phyloP scores from a whole-genome alignment of 2,113 vertebrate species.

The Mohoua ochrocephala region DNA sequence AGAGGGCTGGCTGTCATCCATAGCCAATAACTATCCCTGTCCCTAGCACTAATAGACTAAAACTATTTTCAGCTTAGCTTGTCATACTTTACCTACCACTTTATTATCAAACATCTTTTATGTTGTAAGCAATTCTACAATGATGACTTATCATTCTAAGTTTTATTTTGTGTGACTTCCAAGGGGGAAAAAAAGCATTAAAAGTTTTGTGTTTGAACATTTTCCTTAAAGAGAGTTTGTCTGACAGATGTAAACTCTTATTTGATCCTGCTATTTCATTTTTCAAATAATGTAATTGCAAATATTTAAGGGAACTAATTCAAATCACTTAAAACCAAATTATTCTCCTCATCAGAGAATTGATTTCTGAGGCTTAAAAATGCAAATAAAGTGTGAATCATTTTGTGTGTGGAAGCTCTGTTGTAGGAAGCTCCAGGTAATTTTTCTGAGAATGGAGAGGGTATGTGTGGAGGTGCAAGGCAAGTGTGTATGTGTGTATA shows the following conservation, averaged over 20 bases:
- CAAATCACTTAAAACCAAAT: not conserved
- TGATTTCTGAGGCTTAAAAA: not conserved
- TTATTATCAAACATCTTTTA: slow-evolving; percentile 1
- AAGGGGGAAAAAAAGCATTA: not conserved
- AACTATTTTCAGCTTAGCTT: not conserved
- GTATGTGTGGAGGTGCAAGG: not conserved
- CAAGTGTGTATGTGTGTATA: not conserved
- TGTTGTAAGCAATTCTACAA: not conserved
- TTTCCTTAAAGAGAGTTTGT: not conserved
- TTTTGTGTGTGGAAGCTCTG: not conserved
- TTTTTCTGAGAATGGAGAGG: not conserved
- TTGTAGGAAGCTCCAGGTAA: not conserved
- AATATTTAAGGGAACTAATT: not conserved
- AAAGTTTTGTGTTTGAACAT: not conserved
- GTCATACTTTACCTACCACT: not conserved
- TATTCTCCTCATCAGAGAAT: not conserved
- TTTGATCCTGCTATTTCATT: not conserved
- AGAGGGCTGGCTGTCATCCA: not conserved
- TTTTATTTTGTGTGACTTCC: slow-evolving; percentile 24
- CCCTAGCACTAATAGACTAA: not conserved
- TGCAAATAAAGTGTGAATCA: not conserved
- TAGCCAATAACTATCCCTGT: not conserved
- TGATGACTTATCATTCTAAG: not conserved
- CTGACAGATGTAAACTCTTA: not conserved
- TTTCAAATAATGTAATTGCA: not conserved